A percentile compares a stretch with the other conserved stretches of the same genome.
phyloP scores from a whole-genome alignment of 2,113 vertebrate species.

The Pelvicachromis taeniatus region DNA sequence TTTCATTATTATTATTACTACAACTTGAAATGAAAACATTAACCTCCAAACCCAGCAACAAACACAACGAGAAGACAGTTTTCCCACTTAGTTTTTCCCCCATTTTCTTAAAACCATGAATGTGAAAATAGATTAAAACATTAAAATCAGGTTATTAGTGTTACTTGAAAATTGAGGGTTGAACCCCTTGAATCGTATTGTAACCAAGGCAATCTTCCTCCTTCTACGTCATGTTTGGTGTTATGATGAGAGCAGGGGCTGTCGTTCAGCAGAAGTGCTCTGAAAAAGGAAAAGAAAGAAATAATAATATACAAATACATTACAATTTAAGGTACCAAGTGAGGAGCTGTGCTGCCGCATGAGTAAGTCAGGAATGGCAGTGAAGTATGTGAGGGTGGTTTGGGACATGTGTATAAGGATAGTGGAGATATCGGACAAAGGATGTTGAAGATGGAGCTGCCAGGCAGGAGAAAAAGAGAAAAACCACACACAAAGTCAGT shows the following conservation, averaged over 20 bases:
- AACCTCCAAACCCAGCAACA: neutral
- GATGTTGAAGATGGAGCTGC: neutral
- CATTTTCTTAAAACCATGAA: neutral
- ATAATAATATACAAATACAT: neutral
- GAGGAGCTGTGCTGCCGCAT: neutral
- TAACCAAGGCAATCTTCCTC: neutral
- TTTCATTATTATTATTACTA: neutral
- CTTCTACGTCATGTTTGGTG: neutral
- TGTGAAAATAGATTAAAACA: neutral
- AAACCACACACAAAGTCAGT: neutral
- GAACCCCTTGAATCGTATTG: neutral
- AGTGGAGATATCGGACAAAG: neutral
- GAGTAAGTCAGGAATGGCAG: neutral
- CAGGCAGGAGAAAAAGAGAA: neutral
- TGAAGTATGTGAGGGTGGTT: neutral
- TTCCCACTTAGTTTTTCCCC: neutral
- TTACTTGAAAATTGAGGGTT: neutral
- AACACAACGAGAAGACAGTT: neutral
- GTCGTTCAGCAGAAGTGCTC: slow-evolving; percentile 63
- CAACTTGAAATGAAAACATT: neutral
- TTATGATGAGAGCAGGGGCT: slow-evolving; percentile 66
- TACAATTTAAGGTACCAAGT: neutral
- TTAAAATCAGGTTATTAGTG: neutral
- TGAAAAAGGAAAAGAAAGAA: neutral
- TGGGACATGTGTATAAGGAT: neutral